Conservation (phyloP, 2,888 invertebrate species). For the Xiphydria camelus region DNA sequence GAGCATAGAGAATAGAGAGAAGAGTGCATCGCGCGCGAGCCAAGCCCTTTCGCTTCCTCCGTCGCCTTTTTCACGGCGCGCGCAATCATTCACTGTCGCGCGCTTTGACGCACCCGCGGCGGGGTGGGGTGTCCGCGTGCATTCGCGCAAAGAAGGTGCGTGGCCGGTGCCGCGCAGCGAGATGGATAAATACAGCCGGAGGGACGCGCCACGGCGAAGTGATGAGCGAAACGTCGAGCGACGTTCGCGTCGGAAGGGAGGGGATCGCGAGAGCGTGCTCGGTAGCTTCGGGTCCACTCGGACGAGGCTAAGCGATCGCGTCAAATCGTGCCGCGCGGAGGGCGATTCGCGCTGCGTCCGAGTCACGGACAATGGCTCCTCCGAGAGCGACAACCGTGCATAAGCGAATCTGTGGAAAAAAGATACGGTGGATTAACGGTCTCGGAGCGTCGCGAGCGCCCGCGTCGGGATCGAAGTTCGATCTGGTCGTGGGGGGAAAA, state of each 20-base stretch:
- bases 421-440: too few species aligned
- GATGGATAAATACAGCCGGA: not conserved
- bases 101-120: not conserved
- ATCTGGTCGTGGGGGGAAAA: too few species aligned
- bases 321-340: constrained; percentile 14
- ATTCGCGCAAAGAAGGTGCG: too few species aligned
- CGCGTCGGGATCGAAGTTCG: too few species aligned
- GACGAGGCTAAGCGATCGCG: constrained; percentile 20
- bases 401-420: too few species aligned
- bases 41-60: constrained; percentile 1
- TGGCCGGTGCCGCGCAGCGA: not conserved
- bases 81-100: constrained; percentile 5
- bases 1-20: not conserved
- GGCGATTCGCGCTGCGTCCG: constrained; percentile 18
- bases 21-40: too few species aligned
- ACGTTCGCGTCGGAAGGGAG: too few species aligned
- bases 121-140: too few species aligned
- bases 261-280: constrained; percentile 23
- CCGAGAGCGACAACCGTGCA: constrained; percentile 4
- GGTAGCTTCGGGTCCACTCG: constrained; percentile 20
- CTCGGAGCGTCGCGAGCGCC: too few species aligned
- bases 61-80: not conserved
- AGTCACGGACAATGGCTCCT: constrained; percentile 9
- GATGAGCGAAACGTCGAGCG: too few species aligned
- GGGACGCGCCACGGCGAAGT: not conserved